Evolutionary conservation across 2,797 vertebrate genomes (phyloP).

Genomic region (Labeo calbasu): DNA sequence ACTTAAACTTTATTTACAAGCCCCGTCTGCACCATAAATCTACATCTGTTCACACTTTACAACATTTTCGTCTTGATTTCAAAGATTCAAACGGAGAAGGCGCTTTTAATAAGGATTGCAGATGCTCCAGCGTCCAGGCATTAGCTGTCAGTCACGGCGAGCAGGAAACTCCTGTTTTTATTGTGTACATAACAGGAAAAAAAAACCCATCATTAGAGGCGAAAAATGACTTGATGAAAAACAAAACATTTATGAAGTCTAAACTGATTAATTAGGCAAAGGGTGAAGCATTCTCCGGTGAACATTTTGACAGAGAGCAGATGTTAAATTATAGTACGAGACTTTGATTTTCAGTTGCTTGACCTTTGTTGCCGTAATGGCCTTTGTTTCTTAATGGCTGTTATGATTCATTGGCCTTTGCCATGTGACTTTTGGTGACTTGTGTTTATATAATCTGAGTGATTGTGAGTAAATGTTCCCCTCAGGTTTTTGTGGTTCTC

Average conservation of each 20-base stretch:
- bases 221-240: conserved; percentile 24
- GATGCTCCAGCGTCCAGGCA: conserved; percentile 43
- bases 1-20: conserved; percentile 59
- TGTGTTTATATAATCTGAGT: conserved; percentile 52
- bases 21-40: conserved; percentile 57
- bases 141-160: conserved; percentile 53
- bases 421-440: conserved; percentile 47
- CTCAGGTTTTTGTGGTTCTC: conserved; percentile 28
- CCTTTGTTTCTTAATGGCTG: conserved; percentile 65
- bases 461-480: conserved; percentile 45
- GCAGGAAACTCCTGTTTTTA: background rate
- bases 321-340: conserved; percentile 6
- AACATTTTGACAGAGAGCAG: background rate
- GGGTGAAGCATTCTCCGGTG: conserved; percentile 24
- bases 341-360: conserved; percentile 44
- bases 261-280: conserved; percentile 10
- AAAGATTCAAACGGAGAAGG: conserved; percentile 50
- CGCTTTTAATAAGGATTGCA: conserved; percentile 39
- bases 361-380: conserved; percentile 58
- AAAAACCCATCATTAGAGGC: background rate
- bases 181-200: background rate
- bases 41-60: conserved; percentile 62
- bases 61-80: conserved; percentile 54
- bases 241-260: conserved; percentile 12
- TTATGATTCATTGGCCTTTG: conserved; percentile 61